phyloP scores from a whole-genome alignment of 2,888 invertebrate species.

The Vannuccia rotundouncinata region DNA sequence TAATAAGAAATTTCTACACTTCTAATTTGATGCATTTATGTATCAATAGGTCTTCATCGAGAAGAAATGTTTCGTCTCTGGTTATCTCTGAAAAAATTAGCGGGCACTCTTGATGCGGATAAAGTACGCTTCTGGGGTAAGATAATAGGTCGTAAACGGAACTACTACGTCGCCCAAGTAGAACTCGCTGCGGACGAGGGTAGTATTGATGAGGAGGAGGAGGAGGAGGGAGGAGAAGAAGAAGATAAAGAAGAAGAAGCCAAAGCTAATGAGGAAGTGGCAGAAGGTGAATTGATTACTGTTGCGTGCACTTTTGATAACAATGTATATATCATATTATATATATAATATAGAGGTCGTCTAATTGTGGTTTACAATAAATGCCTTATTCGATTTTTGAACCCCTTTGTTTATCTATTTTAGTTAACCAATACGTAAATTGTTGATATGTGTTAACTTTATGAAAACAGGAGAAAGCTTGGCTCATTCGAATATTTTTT shows the following conservation, averaged over 20 bases:
- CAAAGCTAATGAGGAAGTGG: background rate
- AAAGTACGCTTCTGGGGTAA: conserved; percentile 70
- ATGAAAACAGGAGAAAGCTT: too few relatives aligned
- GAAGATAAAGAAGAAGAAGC: conserved; percentile 2
- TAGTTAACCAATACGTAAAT: too few relatives aligned
- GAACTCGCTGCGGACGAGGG: conserved; percentile 62
- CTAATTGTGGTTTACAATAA: too few relatives aligned
- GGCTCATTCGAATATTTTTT: too few relatives aligned
- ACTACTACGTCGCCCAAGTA: conserved; percentile 72
- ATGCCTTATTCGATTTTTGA: too few relatives aligned
- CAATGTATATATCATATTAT: too few relatives aligned
- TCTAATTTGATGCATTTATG: background rate
- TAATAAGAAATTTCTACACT: background rate
- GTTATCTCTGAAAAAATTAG: conserved; percentile 66
- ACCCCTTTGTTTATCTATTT: too few relatives aligned
- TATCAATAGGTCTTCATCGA: conserved; percentile 61
- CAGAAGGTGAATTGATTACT: too few relatives aligned
- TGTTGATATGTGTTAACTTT: too few relatives aligned
- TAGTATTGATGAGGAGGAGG: conserved; percentile 60
- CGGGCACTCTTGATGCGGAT: conserved; percentile 42
- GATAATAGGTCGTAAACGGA: conserved; percentile 67
- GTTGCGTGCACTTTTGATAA: too few relatives aligned
- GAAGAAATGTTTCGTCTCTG: conserved; percentile 68
- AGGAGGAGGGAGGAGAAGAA: conserved; percentile 58
- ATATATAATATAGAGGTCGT: too few relatives aligned